Evolutionary conservation across 2,113 vertebrate genomes (phyloP), one percentile per base, ranked within the genome.

Genomic region (Saimiri boliviensis): DNA sequence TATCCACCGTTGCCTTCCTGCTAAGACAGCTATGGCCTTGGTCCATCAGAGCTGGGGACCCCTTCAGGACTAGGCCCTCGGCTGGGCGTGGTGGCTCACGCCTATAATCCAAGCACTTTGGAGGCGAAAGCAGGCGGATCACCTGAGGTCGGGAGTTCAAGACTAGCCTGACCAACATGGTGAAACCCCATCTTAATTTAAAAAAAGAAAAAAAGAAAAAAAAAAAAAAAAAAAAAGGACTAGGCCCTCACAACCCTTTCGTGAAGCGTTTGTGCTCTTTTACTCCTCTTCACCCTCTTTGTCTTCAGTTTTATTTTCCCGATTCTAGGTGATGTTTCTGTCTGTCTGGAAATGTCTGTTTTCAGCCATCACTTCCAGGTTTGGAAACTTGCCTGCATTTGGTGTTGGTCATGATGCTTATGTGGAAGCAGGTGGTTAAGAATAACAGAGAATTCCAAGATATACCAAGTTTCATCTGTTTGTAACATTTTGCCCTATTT

Each of bases 281-380:
- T 35, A 11, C 14, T 10, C 47, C 16, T 58, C 5, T 35, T 23
- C 60, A 13, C 42, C 21, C 63, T 23, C 3, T 23, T n/a, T 6
- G 25, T 16, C 88, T 70, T 83, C 47, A 54, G 6, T 60, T 49
- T 60, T 60, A 0, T 76, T 74, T 76, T 60, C 52, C 60, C 35
- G 3, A 14, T 9, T 17, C 14, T 54, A 6, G 12, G 80, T 49
- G 37, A 40, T 54, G 1, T 84, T 95, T 86, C 63, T 6, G 11
- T 89, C 63, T 89, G 37, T 86, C 37, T 47, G 58, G 71, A 66
- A 45, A 23, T 4, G 6, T 3, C 11, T 5, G 17, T 47, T 49
- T 68, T 40, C 30, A 27, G 40, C 45, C 2, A 0, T 40, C 45
- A 4, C 1, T 20, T 42, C 35, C 16, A 11, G 32, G 20, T 52